These are phyloP conservation scores for Fundulus diaphanus DNA, from an alignment of 2,797 vertebrate species.

Conservation along the genomic window DNA sequence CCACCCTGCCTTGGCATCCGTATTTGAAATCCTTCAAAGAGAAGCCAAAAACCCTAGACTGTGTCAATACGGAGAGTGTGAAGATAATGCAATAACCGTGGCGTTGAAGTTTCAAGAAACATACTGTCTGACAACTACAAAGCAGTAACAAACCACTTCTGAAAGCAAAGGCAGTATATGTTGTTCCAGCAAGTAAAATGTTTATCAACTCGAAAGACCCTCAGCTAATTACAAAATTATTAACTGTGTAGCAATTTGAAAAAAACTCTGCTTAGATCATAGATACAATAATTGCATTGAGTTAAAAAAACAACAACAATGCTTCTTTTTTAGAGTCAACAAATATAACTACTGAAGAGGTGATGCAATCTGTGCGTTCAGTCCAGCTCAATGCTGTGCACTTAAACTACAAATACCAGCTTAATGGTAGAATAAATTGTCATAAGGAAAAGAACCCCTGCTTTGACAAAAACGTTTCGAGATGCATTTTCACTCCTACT, in stretches of 20 bases:
- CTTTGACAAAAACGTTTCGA: constrained; percentile 1
- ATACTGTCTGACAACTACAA: neutral
- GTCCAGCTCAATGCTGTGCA: neutral
- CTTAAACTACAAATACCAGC: neutral
- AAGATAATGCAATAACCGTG: neutral
- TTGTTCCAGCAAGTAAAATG: neutral
- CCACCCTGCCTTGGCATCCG: neutral
- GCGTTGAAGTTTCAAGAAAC: neutral
- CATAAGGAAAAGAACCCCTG: neutral
- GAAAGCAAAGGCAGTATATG: neutral
- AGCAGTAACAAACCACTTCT: neutral
- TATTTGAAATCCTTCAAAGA: neutral
- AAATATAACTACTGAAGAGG: neutral
- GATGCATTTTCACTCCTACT: constrained; percentile 28
- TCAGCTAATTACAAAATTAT: neutral
- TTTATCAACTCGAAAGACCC: neutral
- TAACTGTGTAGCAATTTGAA: constrained; percentile 11
- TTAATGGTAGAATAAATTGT: neutral
- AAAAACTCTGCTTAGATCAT: constrained; percentile 19
- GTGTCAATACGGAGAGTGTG: neutral
- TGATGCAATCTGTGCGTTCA: neutral
- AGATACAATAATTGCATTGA: neutral
- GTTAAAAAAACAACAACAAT: neutral
- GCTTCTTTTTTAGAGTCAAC: constrained; percentile 14
- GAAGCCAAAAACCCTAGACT: neutral